phyloP scores from a whole-genome alignment of 2,113 vertebrate genomes.

The Clarias macrocephalus region DNA sequence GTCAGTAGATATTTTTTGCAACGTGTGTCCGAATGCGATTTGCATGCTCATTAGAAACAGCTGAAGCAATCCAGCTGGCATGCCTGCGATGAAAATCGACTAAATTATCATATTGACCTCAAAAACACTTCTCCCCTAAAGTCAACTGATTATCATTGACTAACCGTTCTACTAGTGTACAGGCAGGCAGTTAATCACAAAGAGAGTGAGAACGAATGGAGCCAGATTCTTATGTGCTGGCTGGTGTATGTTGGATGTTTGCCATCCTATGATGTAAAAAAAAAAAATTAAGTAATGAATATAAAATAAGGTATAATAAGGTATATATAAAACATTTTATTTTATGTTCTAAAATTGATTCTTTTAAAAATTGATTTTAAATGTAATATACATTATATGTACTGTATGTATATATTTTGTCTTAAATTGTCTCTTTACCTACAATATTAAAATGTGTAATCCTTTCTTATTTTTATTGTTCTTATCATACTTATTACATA shows the following conservation, averaged over 20 bases:
- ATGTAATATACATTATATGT: neutral
- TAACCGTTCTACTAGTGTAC: constrained; percentile 21
- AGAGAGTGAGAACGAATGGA: neutral
- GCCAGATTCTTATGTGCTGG: neutral
- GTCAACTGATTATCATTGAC: constrained; percentile 24
- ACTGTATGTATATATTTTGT: neutral
- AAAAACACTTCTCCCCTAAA: constrained; percentile 7
- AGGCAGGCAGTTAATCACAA: neutral
- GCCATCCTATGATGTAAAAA: neutral
- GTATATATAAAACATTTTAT: too few species aligned
- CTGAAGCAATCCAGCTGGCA: neutral
- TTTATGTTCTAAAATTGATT: neutral
- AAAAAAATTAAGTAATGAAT: neutral
- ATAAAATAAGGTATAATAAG: too few species aligned
- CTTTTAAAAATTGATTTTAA: neutral
- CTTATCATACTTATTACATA: neutral
- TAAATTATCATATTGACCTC: constrained; percentile 33
- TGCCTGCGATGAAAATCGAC: constrained; percentile 2
- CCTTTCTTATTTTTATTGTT: neutral
- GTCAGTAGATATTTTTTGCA: neutral
- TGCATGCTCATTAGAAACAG: neutral
- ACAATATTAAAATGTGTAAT: neutral
- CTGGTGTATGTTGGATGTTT: neutral
- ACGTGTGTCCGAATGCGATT: neutral
- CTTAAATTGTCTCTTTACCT: neutral